Evolutionary conservation across 2,113 vertebrate species (phyloP), one percentile per base, ranked within the genome.

Genomic region (Tauraco erythrolophus): DNA sequence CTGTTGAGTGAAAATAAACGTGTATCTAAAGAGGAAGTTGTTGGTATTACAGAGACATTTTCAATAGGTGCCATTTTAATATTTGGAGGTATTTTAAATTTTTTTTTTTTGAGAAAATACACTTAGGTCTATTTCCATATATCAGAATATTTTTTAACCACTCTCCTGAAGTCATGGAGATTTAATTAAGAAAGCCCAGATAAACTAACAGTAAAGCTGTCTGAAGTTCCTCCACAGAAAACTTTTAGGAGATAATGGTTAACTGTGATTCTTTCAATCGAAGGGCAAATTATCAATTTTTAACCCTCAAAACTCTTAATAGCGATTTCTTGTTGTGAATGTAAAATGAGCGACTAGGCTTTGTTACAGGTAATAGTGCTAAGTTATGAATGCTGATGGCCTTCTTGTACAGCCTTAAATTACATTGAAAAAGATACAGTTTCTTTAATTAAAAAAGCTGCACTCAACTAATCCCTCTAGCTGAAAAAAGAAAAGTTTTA

Each of bases 391-490:
- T 98, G 98, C 94, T 97, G 97, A 98, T 97, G 96, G 98, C 92
- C 95, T 97, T 97, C 90, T 97, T 97, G 97, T 95, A 84, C 95
- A 94, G 97, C 93, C 97, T 98, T 98, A 98, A 98, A 98, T 98
- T 98, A 98, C 98, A 98, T 85, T 96, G 92, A 96, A 98, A 98
- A 99, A 99, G 98, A 98, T 99, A 98, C 98, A 98, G 98, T 98
- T 99, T 98, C 98, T 99, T 99, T 99, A 99, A 99, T 99, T 99
- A 99, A 99, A 99, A 99, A 99, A 99, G 98, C 98, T 98, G 97
- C 98, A 98, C 98, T 98, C 97, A 98, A 98, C 98, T 99, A 99
- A 99, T 99, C 99, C 98, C 98, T 98, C 98, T 97, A 98, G 98
- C 98, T 97, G 98, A 94, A 98, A 97, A 99, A 99, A 99, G 98